Percentiles rank a stretch among this genome's conserved stretches.
Evolutionary conservation across 2,113 vertebrate species (phyloP).

Genomic region (Spea bombifrons): DNA sequence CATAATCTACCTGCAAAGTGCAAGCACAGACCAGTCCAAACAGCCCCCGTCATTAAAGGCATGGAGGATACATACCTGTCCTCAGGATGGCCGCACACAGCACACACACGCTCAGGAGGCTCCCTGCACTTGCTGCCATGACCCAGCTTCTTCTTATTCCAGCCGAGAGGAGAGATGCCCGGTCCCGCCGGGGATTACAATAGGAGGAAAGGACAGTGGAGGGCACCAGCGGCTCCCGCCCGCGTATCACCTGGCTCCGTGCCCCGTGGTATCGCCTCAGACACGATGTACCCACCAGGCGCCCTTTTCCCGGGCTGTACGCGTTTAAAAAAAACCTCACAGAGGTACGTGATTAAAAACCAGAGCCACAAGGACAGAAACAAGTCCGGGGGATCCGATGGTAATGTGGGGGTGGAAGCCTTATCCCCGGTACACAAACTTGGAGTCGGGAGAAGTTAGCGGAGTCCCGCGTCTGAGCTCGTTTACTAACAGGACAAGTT

Average conservation of each 20-base stretch:
- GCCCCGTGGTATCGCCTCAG: too few species aligned
- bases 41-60: neutral
- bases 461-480: neutral
- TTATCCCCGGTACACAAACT: neutral
- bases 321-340: neutral
- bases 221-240: slow-evolving; percentile 25
- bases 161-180: slow-evolving; percentile 3
- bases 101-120: slow-evolving; percentile 30
- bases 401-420: neutral
- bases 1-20: too few species aligned
- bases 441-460: neutral
- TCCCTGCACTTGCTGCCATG: slow-evolving; percentile 27
- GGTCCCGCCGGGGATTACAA: slow-evolving; percentile 9
- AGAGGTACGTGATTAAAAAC: neutral
- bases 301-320: neutral
- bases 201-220: neutral
- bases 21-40: too few species aligned
- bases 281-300: neutral
- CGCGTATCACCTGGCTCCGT: neutral
- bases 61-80: slow-evolving; percentile 30
- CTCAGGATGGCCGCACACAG: slow-evolving; percentile 33
- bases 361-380: neutral
- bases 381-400: neutral
- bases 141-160: neutral
- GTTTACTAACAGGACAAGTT: too few species aligned